These are phyloP conservation scores for Oasisia sp. DNA, from an alignment of 2,888 invertebrate genomes.

Conservation along the genomic window DNA sequence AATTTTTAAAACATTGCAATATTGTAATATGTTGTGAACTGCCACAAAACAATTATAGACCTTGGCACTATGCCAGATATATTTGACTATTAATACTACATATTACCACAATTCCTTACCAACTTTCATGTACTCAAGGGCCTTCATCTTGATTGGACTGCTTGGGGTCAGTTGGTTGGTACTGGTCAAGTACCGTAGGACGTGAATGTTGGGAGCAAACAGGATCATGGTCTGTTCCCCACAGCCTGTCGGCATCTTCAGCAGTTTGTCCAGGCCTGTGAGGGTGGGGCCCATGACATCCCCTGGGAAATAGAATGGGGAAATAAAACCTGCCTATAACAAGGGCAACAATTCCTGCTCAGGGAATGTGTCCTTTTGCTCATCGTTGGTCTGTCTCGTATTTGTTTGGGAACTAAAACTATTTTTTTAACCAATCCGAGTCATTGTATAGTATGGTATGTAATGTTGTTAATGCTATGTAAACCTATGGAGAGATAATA, in stretches of 20 bases:
- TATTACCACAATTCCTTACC: constrained; percentile 63
- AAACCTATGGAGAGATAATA: too few relatives aligned
- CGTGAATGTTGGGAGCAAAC: constrained; percentile 79
- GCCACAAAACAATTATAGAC: too few relatives aligned
- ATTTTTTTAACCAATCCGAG: too few relatives aligned
- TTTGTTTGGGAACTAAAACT: too few relatives aligned
- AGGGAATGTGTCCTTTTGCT: too few relatives aligned
- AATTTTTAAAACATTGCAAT: too few relatives aligned
- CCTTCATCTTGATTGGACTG: constrained; percentile 68
- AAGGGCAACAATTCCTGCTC: too few relatives aligned
- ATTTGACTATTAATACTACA: not conserved
- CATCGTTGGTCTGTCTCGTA: too few relatives aligned
- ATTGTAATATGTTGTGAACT: too few relatives aligned
- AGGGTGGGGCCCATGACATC: constrained; percentile 66
- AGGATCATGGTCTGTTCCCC: constrained; percentile 86
- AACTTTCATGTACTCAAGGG: constrained; percentile 71
- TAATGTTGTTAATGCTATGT: too few relatives aligned
- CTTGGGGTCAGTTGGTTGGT: constrained; percentile 70
- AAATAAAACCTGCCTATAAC: too few relatives aligned
- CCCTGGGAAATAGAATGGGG: constrained; percentile 45
- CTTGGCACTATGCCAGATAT: not conserved
- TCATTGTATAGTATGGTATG: too few relatives aligned
- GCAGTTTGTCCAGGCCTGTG: constrained; percentile 72
- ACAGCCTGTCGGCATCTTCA: constrained; percentile 79
- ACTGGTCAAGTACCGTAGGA: constrained; percentile 73